These are phyloP conservation scores for Lacerta agilis DNA, from an alignment of 2,797 vertebrate genomes.

Conservation along the genomic window DNA sequence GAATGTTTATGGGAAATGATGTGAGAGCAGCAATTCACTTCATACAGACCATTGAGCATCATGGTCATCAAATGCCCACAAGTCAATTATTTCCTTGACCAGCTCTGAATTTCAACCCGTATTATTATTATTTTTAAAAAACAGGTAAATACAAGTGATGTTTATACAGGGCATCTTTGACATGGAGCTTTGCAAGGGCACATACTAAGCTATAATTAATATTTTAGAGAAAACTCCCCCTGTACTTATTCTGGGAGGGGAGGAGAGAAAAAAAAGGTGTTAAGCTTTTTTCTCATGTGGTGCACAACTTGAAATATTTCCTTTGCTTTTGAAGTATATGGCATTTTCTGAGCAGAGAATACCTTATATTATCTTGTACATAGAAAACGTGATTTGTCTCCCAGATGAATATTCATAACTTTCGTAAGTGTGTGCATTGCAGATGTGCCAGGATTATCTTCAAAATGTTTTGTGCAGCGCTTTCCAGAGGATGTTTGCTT, in stretches of 20 bases:
- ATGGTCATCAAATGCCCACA: not conserved
- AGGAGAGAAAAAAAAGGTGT: not conserved
- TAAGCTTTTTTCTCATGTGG: not conserved
- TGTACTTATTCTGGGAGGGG: too few species aligned
- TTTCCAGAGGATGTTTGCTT: too few species aligned
- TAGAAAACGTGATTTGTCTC: not conserved
- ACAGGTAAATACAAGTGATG: not conserved
- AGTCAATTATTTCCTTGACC: not conserved
- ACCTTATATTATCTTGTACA: too few species aligned
- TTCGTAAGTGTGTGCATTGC: too few species aligned
- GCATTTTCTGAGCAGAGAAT: not conserved
- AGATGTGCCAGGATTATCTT: too few species aligned
- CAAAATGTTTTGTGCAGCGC: too few species aligned
- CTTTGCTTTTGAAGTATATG: not conserved
- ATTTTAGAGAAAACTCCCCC: not conserved
- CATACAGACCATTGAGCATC: conserved; percentile 26
- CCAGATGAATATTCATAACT: not conserved
- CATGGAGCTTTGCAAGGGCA: not conserved
- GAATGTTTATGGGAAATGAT: conserved; percentile 23
- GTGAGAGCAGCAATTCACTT: conserved; percentile 6
- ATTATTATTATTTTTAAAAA: not conserved
- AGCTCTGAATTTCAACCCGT: conserved; percentile 1
- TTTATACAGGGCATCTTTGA: not conserved
- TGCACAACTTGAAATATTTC: not conserved
- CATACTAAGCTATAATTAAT: not conserved